These are phyloP conservation scores for Boloria selene DNA, from an alignment of 2,888 invertebrate genomes.

Conservation along the genomic window DNA sequence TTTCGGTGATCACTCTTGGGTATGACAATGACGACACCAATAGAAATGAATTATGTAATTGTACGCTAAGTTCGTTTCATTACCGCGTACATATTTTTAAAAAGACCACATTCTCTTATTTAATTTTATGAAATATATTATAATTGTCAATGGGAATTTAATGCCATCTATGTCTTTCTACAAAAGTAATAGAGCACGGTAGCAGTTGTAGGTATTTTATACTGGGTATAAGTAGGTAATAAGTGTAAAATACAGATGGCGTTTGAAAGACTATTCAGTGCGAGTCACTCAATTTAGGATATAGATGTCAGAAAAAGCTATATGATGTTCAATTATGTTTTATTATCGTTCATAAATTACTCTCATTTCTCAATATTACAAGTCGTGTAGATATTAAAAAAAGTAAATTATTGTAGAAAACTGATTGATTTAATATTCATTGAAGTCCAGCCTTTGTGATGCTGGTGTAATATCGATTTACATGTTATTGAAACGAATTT, in stretches of 20 bases:
- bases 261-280: neutral
- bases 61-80: too few species aligned
- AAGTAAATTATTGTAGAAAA: neutral
- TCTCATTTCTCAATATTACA: neutral
- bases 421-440: neutral
- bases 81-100: too few species aligned
- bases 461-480: slow-evolving; percentile 10
- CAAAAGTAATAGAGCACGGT: neutral
- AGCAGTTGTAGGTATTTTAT: too few species aligned
- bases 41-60: too few species aligned
- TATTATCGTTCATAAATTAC: neutral
- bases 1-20: too few species aligned
- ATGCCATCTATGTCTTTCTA: neutral
- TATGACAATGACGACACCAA: too few species aligned
- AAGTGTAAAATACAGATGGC: slow-evolving; percentile 1
- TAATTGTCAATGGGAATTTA: neutral
- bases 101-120: too few species aligned
- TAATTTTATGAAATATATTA: neutral
- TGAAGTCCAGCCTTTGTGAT: slow-evolving; percentile 8
- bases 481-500: slow-evolving; percentile 14
- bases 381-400: neutral
- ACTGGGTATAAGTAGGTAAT: too few species aligned
- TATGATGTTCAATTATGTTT: too few species aligned
- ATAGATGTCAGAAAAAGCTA: neutral
- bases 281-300: neutral